Evolutionary conservation across 2,113 vertebrate genomes (phyloP), one percentile per base, ranked within the genome.

Genomic region (Elgaria multicarinata): DNA sequence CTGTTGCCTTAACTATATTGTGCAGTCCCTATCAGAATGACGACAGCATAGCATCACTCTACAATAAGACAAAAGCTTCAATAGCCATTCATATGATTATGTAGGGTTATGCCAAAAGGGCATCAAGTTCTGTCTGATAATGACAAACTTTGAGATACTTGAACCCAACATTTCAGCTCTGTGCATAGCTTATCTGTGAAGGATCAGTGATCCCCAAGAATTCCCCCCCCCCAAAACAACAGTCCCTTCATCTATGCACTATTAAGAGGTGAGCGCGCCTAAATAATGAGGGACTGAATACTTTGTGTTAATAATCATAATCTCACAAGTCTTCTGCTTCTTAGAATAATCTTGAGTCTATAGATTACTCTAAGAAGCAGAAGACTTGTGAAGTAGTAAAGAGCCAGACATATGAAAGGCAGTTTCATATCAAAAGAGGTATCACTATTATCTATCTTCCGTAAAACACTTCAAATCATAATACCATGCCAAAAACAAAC

Each of bases 111-210:
- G 14, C 18, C n/a, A 83, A 93, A 96, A 42, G 86, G 9, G 4
- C 50, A 79, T 89, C 53, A 92, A 93, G 85, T 89, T 90, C 78
- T 53, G 88, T 75, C 62, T 94, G 91, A 94, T 81, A 78, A 91
- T 66, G 62, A 58, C 50, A 94, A 72, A 79, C 87, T 93, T 93
- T 94, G 94, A 92, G 74, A 85, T 75, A 87, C 16, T 83, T 85
- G 66, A 24, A 31, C 6, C 18, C 14, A 24, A 13, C 31, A 24
- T 62, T 44, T 22, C 24, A 81, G 67, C 14, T 85, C 78, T 50
- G 90, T 74, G 77, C 91, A 92, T 66, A 87, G 31, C 3, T 64
- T 44, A 62, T 50, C 6, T 6, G 33, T 2, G 10, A 76, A 64
- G 36, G 22, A 7, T 76, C 53, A 55, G 6, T n/a, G 24, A 7